phyloP scores from a whole-genome alignment of 2,113 vertebrate species.

The Alethe castanea region DNA sequence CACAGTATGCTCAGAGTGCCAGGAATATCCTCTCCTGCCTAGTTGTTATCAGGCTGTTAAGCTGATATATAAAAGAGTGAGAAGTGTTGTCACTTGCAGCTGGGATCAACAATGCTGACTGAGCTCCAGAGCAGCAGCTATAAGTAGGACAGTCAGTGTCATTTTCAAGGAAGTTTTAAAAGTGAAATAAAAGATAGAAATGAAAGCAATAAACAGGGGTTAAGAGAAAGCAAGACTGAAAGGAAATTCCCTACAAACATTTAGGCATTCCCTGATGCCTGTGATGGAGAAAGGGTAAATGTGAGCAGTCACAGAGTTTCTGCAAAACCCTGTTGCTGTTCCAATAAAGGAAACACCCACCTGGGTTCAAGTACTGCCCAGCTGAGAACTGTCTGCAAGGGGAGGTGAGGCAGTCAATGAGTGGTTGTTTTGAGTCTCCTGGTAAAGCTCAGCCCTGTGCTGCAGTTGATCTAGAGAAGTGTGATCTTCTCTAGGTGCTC shows the following conservation, averaged over 20 bases:
- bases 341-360: background rate
- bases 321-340: background rate
- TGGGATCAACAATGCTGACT: conserved; percentile 25
- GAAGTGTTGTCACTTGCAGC: conserved; percentile 51
- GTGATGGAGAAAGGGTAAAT: background rate
- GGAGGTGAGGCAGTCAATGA: background rate
- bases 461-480: background rate
- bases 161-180: background rate
- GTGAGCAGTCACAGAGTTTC: fast-evolving
- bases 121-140: background rate
- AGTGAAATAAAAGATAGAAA: background rate
- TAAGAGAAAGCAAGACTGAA: background rate
- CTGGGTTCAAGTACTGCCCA: background rate
- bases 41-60: conserved; percentile 53
- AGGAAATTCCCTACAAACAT: background rate
- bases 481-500: background rate
- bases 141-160: background rate
- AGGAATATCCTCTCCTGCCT: conserved; percentile 13
- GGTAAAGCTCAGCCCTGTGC: background rate
- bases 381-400: background rate
- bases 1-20: background rate
- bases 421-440: background rate
- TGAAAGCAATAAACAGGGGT: background rate
- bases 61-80: conserved; percentile 50
- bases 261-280: background rate